Percentiles rank a stretch among this genome's conserved stretches.
Conservation (phyloP, 2,797 vertebrate genomes). For the Gastrophryne carolinensis region DNA sequence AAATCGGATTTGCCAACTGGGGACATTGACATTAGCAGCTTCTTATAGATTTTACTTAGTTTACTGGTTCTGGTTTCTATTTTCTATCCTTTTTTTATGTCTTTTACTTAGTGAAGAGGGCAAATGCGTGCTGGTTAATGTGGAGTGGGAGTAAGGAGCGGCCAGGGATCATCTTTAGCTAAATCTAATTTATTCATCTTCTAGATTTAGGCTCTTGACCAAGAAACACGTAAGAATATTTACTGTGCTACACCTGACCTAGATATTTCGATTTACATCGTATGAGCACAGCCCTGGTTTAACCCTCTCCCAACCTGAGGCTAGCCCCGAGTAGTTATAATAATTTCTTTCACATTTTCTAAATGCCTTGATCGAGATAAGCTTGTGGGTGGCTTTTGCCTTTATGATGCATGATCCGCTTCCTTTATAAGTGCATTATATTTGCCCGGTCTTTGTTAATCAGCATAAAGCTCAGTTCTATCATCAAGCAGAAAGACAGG, state of each 20-base stretch:
- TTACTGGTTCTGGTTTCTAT: constrained; percentile 3
- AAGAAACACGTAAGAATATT: background rate
- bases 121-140: background rate
- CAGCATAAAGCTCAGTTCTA: background rate
- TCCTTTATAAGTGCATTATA: background rate
- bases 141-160: background rate
- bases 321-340: background rate
- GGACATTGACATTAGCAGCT: constrained; percentile 71
- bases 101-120: background rate
- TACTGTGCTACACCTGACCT: background rate
- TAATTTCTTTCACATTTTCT: background rate
- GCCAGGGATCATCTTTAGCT: background rate
- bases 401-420: background rate
- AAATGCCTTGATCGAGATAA: background rate
- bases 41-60: background rate
- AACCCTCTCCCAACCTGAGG: background rate
- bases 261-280: background rate
- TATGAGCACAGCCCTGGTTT: background rate
- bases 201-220: background rate
- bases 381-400: background rate
- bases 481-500: background rate
- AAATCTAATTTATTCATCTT: background rate
- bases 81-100: constrained; percentile 19
- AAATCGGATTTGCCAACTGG: constrained; percentile 87
- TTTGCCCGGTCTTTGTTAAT: background rate